Conservation (phyloP, 2,113 vertebrate species). For the Apteryx mantelli region DNA sequence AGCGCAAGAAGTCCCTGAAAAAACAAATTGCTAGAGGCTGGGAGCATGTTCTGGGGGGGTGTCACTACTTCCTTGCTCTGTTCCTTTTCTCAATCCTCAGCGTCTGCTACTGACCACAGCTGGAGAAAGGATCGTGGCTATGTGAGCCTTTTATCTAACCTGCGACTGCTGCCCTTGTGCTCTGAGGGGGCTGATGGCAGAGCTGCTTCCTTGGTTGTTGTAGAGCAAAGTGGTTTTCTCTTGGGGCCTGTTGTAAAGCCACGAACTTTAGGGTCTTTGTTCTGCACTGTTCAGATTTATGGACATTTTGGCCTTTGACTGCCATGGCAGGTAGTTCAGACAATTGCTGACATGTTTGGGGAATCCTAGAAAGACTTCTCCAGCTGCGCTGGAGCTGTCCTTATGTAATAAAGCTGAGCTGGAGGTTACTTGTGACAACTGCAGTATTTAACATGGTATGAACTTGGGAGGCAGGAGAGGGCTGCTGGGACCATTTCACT, state of each 20-base stretch:
- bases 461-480: not conserved
- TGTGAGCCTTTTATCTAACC: no score
- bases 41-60: not conserved
- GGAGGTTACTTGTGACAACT: not conserved
- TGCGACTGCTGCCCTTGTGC: no score
- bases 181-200: not conserved
- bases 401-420: not conserved
- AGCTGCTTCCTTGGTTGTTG: not conserved
- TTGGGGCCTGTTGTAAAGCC: not conserved
- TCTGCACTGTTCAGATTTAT: not conserved
- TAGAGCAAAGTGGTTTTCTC: not conserved
- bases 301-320: not conserved
- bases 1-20: not conserved
- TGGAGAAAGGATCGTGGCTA: no score
- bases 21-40: not conserved
- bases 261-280: not conserved
- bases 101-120: no score
- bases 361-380: not conserved
- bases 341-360: not conserved
- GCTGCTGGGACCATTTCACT: not conserved
- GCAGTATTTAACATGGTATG: accelerated
- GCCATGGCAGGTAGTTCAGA: not conserved
- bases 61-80: not conserved
- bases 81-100: not conserved
- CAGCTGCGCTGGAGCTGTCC: not conserved